Percentiles rank a stretch among this genome's conserved stretches.
These are phyloP conservation scores for Lasioglossum oenotherae DNA, from an alignment of 2,888 invertebrate species.

Conservation along the genomic window DNA sequence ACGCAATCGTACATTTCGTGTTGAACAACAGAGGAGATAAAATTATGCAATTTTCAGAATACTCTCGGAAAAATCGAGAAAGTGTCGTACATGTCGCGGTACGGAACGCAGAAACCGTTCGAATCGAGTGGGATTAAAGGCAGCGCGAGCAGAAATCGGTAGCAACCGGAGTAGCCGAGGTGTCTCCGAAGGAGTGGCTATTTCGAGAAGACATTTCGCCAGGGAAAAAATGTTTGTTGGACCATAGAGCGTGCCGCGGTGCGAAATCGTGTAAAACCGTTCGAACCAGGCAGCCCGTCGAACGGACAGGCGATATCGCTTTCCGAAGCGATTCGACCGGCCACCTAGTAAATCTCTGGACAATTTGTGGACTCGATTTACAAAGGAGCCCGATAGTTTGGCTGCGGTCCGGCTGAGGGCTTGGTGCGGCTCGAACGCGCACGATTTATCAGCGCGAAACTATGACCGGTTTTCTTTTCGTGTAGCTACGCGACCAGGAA, in stretches of 20 bases:
- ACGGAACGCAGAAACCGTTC: not conserved
- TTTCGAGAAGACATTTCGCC: not conserved
- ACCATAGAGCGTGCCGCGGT: not conserved
- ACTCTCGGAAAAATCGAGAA: not conserved
- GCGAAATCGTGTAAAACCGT: not conserved
- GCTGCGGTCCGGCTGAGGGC: not conserved
- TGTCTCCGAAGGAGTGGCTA: not conserved
- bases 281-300: not conserved
- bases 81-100: too few relatives aligned
- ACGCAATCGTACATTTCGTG: too few relatives aligned
- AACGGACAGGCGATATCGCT: slow-evolving; percentile 39
- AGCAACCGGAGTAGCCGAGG: not conserved
- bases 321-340: not conserved
- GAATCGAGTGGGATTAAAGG: not conserved
- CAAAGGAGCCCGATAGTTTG: slow-evolving; percentile 37
- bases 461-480: slow-evolving; percentile 52
- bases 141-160: not conserved
- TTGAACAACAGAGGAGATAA: too few relatives aligned
- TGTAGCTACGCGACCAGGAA: slow-evolving; percentile 56
- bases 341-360: slow-evolving; percentile 34
- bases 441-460: slow-evolving; percentile 55
- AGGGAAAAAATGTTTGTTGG: not conserved
- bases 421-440: slow-evolving; percentile 3
- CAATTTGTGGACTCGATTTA: slow-evolving; percentile 37
- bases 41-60: not conserved